phyloP scores from a whole-genome alignment of 2,113 vertebrate species.

The Galemys pyrenaicus region DNA sequence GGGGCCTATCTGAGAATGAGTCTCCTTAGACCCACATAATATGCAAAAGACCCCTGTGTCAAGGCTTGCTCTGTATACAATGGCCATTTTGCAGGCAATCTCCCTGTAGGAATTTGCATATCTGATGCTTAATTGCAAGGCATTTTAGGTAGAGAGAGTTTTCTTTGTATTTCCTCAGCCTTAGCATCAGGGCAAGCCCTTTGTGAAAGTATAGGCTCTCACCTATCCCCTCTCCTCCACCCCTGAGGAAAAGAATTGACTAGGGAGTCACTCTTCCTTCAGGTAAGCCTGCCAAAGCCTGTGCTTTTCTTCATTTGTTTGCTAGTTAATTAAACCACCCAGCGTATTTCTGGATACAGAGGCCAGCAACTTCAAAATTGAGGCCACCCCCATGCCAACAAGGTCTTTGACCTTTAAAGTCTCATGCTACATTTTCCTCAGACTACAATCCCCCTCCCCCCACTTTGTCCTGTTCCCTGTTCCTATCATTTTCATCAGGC shows the following conservation, averaged over 20 bases:
- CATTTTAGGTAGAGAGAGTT: conserved; percentile 21
- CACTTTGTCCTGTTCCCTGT: neutral
- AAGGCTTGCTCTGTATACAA: neutral
- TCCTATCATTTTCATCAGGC: neutral
- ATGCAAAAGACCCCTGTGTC: neutral
- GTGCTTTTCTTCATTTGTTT: neutral
- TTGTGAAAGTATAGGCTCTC: neutral
- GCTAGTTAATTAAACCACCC: neutral
- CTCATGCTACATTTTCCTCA: neutral
- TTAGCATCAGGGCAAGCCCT: neutral
- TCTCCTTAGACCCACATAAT: neutral
- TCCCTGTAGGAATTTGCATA: conserved; percentile 54
- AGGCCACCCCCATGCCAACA: neutral
- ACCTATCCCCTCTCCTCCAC: neutral
- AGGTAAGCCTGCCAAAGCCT: neutral
- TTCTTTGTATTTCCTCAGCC: conserved; percentile 22
- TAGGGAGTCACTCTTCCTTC: neutral
- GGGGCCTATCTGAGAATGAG: neutral
- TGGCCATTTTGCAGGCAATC: conserved; percentile 45
- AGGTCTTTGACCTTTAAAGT: neutral
- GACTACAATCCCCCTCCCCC: neutral
- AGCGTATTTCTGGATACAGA: neutral
- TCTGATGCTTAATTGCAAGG: conserved; percentile 42
- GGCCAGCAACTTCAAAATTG: neutral
- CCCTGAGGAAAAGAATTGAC: neutral